Evolutionary conservation across 2,797 vertebrate species (phyloP).

Genomic region (Balearica regulorum): DNA sequence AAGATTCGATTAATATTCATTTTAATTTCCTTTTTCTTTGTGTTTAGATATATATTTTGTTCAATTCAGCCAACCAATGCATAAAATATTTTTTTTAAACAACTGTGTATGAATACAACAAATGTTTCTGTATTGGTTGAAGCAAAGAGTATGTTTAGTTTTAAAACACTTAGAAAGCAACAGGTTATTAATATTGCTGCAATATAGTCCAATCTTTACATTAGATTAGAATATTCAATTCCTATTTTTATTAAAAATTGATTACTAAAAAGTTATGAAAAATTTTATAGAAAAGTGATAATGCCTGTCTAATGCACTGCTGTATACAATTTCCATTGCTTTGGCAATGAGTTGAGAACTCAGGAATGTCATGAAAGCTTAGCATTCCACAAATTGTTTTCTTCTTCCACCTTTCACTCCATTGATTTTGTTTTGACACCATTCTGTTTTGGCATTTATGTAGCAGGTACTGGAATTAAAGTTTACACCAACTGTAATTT

Average conservation of each 20-base stretch:
- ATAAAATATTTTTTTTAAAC: not conserved
- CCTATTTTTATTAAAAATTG: not conserved
- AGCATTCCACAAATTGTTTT: not conserved
- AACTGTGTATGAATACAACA: not conserved
- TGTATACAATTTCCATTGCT: not conserved
- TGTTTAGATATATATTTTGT: not conserved
- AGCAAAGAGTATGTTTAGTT: not conserved
- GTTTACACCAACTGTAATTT: not conserved
- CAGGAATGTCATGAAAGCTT: not conserved
- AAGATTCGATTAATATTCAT: not conserved
- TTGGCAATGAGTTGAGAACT: not conserved
- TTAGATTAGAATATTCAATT: not conserved
- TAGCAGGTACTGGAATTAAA: not conserved
- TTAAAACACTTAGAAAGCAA: not conserved
- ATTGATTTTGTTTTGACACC: not conserved
- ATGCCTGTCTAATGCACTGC: not conserved
- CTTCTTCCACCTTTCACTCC: not conserved
- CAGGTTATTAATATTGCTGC: not conserved
- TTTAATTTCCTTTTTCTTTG: not conserved
- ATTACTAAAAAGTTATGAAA: not conserved
- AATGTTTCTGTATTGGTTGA: not conserved
- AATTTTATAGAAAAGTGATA: not conserved
- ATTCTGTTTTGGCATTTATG: not conserved
- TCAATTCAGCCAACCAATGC: not conserved
- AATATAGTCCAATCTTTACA: not conserved